Conservation (phyloP, 2,113 vertebrate genomes). For the human (Homo sapiens) region GRCh38 chr16:77095501-77096000, state of each 20-base stretch:
- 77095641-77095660: no score
- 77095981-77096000: neutral
- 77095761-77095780: neutral
- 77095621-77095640: no score
- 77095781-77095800: neutral
- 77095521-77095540: no score
- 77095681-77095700: neutral
- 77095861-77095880: neutral
- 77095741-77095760: no score
- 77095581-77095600: no score
- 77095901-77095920: neutral
- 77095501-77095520: no score
- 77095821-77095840: neutral
- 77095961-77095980: neutral
- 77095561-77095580: no score
- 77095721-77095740: neutral
- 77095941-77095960: neutral
- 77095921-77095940: neutral
- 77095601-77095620: no score
- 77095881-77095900: slow-evolving; percentile 18
- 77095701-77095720: neutral
- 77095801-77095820: neutral
- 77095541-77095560: no score
- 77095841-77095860: neutral
- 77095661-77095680: no score